phyloP scores from a whole-genome alignment of 1,140 invertebrate genomes.

The Saxidomus purpurata region DNA sequence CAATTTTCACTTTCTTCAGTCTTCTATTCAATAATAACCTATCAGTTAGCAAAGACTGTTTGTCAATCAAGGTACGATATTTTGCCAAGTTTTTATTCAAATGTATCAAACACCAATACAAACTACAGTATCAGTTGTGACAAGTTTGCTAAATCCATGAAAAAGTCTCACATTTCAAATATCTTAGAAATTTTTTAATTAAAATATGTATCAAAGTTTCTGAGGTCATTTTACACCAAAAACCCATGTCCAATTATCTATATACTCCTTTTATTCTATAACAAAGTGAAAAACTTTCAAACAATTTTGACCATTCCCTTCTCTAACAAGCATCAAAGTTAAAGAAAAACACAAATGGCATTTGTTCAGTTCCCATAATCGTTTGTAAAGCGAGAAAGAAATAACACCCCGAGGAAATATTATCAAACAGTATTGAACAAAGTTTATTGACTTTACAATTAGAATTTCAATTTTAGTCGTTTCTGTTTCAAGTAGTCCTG shows the following conservation, averaged over 20 bases:
- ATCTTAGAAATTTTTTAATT: background rate
- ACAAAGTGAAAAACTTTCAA: background rate
- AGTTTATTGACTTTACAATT: constrained; percentile 33
- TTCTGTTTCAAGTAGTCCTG: constrained; percentile 3
- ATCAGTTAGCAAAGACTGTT: background rate
- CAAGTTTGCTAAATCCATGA: background rate
- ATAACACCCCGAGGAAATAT: background rate
- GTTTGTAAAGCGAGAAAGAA: background rate
- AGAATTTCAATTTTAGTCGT: constrained; percentile 37
- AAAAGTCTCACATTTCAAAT: background rate
- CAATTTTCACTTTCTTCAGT: constrained; percentile 10
- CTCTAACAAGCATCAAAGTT: background rate
- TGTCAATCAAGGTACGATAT: background rate
- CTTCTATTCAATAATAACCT: constrained; percentile 2
- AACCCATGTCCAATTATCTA: background rate
- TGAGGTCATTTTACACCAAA: background rate
- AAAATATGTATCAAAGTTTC: background rate
- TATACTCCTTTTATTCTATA: background rate
- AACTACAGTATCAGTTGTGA: background rate
- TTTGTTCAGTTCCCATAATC: background rate
- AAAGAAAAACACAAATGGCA: background rate
- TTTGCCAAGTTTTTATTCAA: constrained; percentile 11
- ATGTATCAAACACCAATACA: background rate
- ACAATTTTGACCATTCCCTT: background rate
- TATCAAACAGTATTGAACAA: constrained; percentile 22